These are phyloP conservation scores for Rotaria magnacalcarata DNA, from an alignment of 2,888 invertebrate genomes.

Conservation along the genomic window DNA sequence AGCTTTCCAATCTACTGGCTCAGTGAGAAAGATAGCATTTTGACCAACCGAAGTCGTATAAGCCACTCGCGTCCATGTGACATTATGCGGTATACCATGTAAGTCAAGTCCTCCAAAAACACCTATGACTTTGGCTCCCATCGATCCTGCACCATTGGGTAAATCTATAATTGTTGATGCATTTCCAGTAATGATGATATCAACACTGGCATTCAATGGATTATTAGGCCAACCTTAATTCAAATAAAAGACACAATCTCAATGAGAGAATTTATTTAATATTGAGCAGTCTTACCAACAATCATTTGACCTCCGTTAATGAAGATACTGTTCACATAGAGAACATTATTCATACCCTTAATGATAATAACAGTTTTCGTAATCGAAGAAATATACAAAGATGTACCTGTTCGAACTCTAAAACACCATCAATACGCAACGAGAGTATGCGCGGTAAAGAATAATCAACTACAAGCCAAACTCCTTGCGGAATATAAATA, in stretches of 20 bases:
- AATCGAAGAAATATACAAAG: too few species aligned
- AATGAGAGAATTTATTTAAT: too few species aligned
- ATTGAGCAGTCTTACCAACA: too few species aligned
- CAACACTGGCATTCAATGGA: constrained; percentile 48
- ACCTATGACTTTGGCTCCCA: constrained; percentile 47
- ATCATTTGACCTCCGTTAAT: constrained; percentile 52
- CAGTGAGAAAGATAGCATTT: constrained; percentile 49
- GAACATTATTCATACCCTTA: constrained; percentile 47
- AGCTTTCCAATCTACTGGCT: constrained; percentile 50
- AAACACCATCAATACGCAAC: constrained; percentile 51
- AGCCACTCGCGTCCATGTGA: constrained; percentile 50
- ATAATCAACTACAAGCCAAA: constrained; percentile 50
- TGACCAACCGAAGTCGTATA: constrained; percentile 49
- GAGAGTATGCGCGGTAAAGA: constrained; percentile 48
- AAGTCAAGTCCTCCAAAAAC: constrained; percentile 53
- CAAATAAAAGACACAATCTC: too few species aligned
- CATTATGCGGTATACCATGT: constrained; percentile 50
- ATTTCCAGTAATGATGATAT: constrained; percentile 48
- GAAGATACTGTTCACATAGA: constrained; percentile 50
- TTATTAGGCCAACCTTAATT: constrained; percentile 50
- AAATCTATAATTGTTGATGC: constrained; percentile 47
- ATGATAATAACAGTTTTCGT: too few species aligned
- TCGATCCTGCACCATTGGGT: constrained; percentile 48
- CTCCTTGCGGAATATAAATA: constrained; percentile 47
- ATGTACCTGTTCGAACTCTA: constrained; percentile 51